Base-by-base conservation (phyloP, 2,888 invertebrate genomes). In the Phyllotreta cruciferae region DNA sequence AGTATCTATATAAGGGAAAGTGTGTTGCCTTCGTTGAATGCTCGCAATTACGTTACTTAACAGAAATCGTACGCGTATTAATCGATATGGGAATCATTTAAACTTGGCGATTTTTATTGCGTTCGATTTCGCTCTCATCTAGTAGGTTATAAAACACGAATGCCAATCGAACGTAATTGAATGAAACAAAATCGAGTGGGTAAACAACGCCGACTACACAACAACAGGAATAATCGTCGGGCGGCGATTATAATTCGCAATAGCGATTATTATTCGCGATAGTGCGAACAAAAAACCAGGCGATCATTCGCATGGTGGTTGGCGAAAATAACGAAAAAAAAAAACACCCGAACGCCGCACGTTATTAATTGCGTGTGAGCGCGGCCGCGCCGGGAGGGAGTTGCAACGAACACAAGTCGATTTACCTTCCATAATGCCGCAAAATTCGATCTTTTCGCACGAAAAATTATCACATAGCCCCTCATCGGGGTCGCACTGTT, bases 371-470 rank as follows among this genome's bases (percentile, higher is more conserved):
- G n/a, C n/a, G n/a, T n/a, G n/a, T n/a, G n/a, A n/a, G n/a, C n/a
- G n/a, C n/a, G n/a, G n/a, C n/a, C n/a, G n/a, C n/a, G n/a, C n/a
- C n/a, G n/a, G n/a, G n/a, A n/a, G n/a, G n/a, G n/a, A n/a, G n/a
- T n/a, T n/a, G n/a, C n/a, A n/a, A 24, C 24, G 24, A 24, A 24
- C 24, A 1, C 4, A 24, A 70, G 66, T 62, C 61, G 65, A 72
- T 75, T 80, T 80, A 80, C 80, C 80, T 80, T 80, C 80, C 80
- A 80, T 80, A 70, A 75, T 80, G 77, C 74, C 73, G 67, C 68
- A 68, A 73, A 74, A 74, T 77, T 73, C 73, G 71, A 73, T 71
- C 69, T 73, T 74, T 74, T 76, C 72, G 68, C 73, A 73, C 71
- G 69, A 69, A 67, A 72, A 68, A 71, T 66, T 70, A 71, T 73